phyloP scores from a whole-genome alignment of 2,113 vertebrate species.

The Malurus alboscapulatus region DNA sequence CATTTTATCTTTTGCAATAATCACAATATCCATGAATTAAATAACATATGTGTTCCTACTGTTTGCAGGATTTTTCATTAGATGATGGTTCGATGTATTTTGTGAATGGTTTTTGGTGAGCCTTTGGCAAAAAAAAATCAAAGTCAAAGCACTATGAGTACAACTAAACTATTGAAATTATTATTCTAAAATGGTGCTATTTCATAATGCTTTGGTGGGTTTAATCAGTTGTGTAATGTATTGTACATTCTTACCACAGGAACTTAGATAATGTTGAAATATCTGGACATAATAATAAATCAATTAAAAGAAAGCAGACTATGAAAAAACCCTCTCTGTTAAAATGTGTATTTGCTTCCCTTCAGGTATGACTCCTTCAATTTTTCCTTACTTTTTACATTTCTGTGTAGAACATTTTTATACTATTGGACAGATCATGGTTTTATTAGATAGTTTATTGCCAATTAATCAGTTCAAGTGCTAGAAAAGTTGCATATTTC shows the following conservation, averaged over 20 bases:
- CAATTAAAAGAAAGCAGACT: not conserved
- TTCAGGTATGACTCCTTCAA: not conserved
- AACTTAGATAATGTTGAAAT: not conserved
- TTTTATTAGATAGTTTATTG: conserved; percentile 27
- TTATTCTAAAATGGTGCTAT: not conserved
- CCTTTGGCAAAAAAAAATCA: not conserved
- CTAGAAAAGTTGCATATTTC: not conserved
- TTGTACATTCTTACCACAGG: not conserved
- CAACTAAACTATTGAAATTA: not conserved
- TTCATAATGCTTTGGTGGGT: not conserved
- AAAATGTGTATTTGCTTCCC: not conserved
- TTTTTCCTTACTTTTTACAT: not conserved
- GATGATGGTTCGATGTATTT: not conserved
- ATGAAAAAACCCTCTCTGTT: not conserved
- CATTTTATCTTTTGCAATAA: not conserved
- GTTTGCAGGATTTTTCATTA: not conserved
- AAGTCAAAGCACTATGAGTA: not conserved
- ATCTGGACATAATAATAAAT: not conserved
- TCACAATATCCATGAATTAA: not conserved
- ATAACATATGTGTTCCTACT: not conserved
- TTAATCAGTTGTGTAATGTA: not conserved
- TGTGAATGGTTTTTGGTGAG: not conserved
- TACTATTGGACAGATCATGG: not conserved
- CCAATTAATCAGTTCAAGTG: conserved; percentile 16
- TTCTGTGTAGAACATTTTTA: not conserved